Conservation (phyloP, 2,797 vertebrate species). For the Thalassophryne amazonica region DNA sequence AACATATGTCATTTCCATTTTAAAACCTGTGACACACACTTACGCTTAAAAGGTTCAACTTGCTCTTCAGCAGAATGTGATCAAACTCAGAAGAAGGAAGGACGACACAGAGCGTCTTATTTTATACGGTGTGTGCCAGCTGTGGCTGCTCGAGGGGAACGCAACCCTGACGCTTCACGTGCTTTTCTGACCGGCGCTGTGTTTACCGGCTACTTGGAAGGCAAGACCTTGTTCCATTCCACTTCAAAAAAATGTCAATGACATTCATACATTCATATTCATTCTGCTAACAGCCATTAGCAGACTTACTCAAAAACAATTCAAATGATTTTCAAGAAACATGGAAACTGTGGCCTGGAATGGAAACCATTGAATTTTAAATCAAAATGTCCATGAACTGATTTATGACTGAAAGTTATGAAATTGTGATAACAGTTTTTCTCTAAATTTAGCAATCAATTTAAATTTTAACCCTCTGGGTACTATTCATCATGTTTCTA, state of each 20-base stretch:
- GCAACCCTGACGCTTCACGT: constrained; percentile 21
- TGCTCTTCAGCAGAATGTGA: neutral
- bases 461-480: no score
- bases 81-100: neutral
- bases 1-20: constrained; percentile 6
- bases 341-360: no score
- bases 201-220: constrained; percentile 32
- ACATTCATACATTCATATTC: no score
- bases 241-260: constrained; percentile 52
- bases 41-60: neutral
- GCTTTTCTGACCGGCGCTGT: constrained; percentile 23
- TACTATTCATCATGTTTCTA: no score
- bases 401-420: no score
- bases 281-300: no score
- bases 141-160: constrained; percentile 20
- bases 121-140: constrained; percentile 18
- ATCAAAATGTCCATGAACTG: no score
- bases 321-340: no score
- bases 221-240: constrained; percentile 63
- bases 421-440: no score
- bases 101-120: constrained; percentile 9
- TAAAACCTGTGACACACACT: neutral
- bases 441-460: no score
- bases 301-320: no score
- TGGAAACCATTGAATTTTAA: no score